Base-by-base conservation (phyloP, 2,888 invertebrate genomes). In the Acrocera orbiculus region DNA sequence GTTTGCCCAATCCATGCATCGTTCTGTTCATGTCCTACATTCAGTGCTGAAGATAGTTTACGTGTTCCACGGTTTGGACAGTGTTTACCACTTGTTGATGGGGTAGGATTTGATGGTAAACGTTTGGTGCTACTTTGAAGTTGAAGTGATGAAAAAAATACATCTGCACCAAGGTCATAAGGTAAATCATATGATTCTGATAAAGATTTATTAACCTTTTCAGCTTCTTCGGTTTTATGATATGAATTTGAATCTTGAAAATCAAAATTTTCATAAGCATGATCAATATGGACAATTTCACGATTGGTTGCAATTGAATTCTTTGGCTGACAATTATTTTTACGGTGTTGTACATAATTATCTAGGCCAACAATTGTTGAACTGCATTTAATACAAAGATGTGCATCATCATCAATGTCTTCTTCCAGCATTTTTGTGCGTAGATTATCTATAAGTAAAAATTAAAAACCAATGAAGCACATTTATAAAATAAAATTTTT, bases 371-470 rank as follows among this genome's bases (percentile, higher is more conserved):
- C 61, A 39, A 90, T 76, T 4, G 87, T 86, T 13, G 67, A 54
- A 46, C 80, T 79, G 61, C 90, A 92, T 51, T 80, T 82, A 47
- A 89, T 74, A 59, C 90, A 92, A 41, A 83, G 70, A 52, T 92
- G 90, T 4, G 70, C 76, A 58, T 90, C 86, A 58, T 90, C 86
- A 34, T 83, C 80, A 30, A 85, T 77, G 36, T 76, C 77, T 39
- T 75, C 73, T 37, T 66, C 47, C 28, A 49, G 45, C 45, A 47
- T 51, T 35, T 35, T 38, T 9, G 15, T 26, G 14, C 3, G n/a
- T 25, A 7, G 19, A n/a, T n/a, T n/a, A n/a, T n/a, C n/a, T n/a
- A n/a, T n/a, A n/a, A n/a, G n/a, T n/a, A n/a, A n/a, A n/a, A n/a
- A n/a, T n/a, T n/a, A n/a, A n/a, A n/a, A n/a, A n/a, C n/a, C n/a